Base-by-base conservation (phyloP, 2,888 invertebrate species). In the Temnothorax ravouxi region DNA sequence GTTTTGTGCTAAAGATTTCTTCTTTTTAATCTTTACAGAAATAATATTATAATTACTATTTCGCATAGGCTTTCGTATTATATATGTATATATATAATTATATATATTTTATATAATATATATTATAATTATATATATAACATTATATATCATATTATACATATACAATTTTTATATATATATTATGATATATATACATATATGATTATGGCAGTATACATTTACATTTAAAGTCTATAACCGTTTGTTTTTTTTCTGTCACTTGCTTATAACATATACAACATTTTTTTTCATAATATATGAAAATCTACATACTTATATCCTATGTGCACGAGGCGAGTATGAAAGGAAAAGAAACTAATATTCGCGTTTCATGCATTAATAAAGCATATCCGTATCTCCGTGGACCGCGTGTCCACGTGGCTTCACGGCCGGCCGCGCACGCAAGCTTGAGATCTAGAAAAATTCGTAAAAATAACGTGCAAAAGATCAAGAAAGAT, bases 181-280 rank as follows among this genome's bases (percentile, higher is more conserved):
- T 62, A 62, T 4, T 34, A 61, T 61, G 38, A 66, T 44, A 44
- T 44, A 62, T 62, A 38, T 62, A 66, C 25, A 66, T 66, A 91
- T 93, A 93, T 92, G 94, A 93, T 94, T 94, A 95, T 95, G 95
- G 95, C 95, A 94, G 95, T 95, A 94, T 95, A 94, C 93, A 94
- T 94, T 94, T 95, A 94, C 94, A 94, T 93, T 94, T 66, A 94
- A 89, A 93, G 92, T 94, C 92, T 94, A 93, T 93, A 88, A 91
- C 93, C 90, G 89, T 83, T 88, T 69, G 89, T 79, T 88, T 64
- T 88, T 89, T 91, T 88, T 67, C 69, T 79, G 29, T 79, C 69
- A 34, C 47, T 86, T 83, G 56, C 74, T 72, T 88, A 64, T 88
- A 83, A 88, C 84, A 86, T 88, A 84, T 84, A 88, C 52, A 83